These are phyloP conservation scores for Eustalomyia histrio DNA, from an alignment of 2,888 invertebrate genomes.

Conservation along the genomic window DNA sequence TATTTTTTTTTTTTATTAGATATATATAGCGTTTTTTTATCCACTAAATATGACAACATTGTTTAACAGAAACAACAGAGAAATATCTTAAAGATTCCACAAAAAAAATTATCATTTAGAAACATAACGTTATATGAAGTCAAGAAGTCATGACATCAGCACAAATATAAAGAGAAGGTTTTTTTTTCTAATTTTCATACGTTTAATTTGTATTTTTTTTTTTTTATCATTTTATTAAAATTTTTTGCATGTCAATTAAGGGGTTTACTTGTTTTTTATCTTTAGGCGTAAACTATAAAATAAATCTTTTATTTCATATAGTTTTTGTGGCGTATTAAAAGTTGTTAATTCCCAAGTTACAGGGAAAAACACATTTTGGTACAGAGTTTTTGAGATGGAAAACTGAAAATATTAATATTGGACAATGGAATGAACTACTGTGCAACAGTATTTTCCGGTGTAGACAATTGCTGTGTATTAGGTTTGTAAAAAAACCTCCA, in stretches of 20 bases:
- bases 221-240: constrained; percentile 39
- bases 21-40: neutral
- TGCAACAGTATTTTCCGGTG: no score
- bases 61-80: neutral
- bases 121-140: constrained; percentile 21
- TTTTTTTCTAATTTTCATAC: constrained; percentile 19
- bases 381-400: no score
- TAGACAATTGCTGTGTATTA: no score
- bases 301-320: neutral
- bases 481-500: no score
- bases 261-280: constrained; percentile 21
- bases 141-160: constrained; percentile 53
- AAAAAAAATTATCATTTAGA: neutral
- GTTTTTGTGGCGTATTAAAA: neutral
- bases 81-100: neutral
- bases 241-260: neutral
- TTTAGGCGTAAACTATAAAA: constrained; percentile 14
- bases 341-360: neutral
- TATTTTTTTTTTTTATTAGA: no score
- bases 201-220: constrained; percentile 31
- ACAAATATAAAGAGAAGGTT: constrained; percentile 26
- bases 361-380: neutral
- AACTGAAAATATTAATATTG: no score
- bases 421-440: no score
- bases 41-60: neutral